phyloP scores from a whole-genome alignment of 2,888 invertebrate genomes.

The Latrodectus elegans region DNA sequence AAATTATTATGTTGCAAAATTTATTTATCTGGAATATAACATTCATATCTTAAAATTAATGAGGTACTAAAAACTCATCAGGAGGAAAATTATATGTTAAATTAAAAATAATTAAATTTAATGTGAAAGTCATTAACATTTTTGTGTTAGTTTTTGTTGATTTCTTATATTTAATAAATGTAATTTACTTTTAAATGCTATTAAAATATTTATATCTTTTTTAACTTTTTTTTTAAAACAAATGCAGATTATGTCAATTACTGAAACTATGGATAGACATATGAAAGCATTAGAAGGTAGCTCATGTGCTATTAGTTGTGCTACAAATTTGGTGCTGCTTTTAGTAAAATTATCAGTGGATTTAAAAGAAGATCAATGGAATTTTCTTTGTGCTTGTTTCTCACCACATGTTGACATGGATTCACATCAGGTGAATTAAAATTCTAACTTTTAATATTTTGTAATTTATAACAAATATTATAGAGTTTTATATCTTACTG shows the following conservation, averaged over 20 bases:
- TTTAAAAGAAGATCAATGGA: conserved; percentile 74
- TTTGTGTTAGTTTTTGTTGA: neutral
- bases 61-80: no score
- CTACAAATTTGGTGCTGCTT: conserved; percentile 75
- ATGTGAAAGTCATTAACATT: neutral
- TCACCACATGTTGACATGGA: conserved; percentile 74
- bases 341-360: conserved; percentile 75
- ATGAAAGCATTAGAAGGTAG: conserved; percentile 73
- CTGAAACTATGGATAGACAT: conserved; percentile 74
- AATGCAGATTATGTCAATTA: conserved; percentile 73
- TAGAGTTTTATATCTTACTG: no score
- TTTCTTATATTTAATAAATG: no score
- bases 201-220: no score
- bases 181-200: no score
- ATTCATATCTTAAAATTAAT: no score
- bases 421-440: conserved; percentile 74
- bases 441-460: neutral
- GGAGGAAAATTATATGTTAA: neutral
- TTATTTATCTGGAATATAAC: no score
- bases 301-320: conserved; percentile 75
- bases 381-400: conserved; percentile 75
- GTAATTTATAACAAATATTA: no score
- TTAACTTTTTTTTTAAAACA: neutral
- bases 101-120: neutral
- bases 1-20: no score